Percentiles rank a stretch among this genome's conserved stretches.
Conservation (phyloP, 1,140 invertebrate genomes). For the Sycophaga agraensis region DNA sequence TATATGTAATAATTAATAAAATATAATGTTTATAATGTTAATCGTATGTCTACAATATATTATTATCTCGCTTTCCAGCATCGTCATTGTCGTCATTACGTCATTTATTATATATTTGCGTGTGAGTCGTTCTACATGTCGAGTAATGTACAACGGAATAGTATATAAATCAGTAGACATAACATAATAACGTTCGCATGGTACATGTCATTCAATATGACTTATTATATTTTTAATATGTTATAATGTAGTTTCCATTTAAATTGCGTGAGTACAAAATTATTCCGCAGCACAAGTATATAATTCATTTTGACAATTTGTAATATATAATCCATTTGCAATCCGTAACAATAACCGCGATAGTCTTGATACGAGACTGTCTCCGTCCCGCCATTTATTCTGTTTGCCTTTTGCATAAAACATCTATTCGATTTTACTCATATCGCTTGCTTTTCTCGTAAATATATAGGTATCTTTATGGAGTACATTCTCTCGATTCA, state of each 20-base stretch:
- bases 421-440: not conserved
- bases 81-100: conserved; percentile 47
- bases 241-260: not conserved
- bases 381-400: not conserved
- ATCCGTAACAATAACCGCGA: conserved; percentile 4
- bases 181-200: not conserved
- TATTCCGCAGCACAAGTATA: conserved; percentile 6
- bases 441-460: not conserved
- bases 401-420: not conserved
- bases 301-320: not conserved
- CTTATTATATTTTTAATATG: not conserved
- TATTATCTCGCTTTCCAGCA: conserved; percentile 45
- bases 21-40: conserved; percentile 55
- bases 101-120: conserved; percentile 13
- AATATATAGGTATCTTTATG: not conserved
- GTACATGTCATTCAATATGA: too few species aligned
- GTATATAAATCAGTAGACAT: not conserved
- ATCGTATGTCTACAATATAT: conserved; percentile 50
- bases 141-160: not conserved
- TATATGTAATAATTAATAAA: conserved; percentile 53
- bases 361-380: too few species aligned
- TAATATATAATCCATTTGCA: not conserved
- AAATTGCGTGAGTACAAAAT: conserved; percentile 14
- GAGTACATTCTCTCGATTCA: too few species aligned
- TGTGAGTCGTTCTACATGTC: not conserved